Evolutionary conservation across 2,888 invertebrate genomes (phyloP).

Genomic region (Hemaris fuciformis): DNA sequence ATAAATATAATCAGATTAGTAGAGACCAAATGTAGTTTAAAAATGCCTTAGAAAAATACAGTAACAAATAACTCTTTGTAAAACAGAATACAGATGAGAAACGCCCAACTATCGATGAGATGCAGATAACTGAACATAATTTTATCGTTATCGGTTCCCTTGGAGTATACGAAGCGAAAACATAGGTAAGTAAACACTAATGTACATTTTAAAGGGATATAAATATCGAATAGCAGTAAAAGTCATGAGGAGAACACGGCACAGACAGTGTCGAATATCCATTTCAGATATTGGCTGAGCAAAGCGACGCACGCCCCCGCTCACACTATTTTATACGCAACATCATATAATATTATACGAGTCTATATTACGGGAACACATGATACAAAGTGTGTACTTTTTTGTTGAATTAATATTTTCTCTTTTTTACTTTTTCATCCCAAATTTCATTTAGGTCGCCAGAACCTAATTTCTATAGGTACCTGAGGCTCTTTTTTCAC

Average conservation of each 20-base stretch:
- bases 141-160: background rate
- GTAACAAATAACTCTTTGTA: too few species aligned
- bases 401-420: too few species aligned
- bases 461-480: too few species aligned
- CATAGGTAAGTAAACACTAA: conserved; percentile 36
- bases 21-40: too few species aligned
- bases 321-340: background rate
- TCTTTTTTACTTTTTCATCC: too few species aligned
- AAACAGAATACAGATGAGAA: too few species aligned
- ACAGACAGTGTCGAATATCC: conserved; percentile 58
- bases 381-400: background rate
- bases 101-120: too few species aligned
- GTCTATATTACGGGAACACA: background rate
- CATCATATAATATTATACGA: background rate
- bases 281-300: conserved; percentile 56
- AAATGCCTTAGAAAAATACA: too few species aligned
- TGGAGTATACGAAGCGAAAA: background rate
- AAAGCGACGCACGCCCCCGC: background rate
- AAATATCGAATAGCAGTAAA: conserved; percentile 48
- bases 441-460: too few species aligned
- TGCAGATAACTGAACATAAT: background rate
- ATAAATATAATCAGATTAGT: too few species aligned
- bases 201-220: conserved; percentile 47
- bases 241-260: conserved; percentile 45
- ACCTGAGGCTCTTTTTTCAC: too few species aligned